Conservation (phyloP, 2,888 invertebrate species). For the Tipula helvola region DNA sequence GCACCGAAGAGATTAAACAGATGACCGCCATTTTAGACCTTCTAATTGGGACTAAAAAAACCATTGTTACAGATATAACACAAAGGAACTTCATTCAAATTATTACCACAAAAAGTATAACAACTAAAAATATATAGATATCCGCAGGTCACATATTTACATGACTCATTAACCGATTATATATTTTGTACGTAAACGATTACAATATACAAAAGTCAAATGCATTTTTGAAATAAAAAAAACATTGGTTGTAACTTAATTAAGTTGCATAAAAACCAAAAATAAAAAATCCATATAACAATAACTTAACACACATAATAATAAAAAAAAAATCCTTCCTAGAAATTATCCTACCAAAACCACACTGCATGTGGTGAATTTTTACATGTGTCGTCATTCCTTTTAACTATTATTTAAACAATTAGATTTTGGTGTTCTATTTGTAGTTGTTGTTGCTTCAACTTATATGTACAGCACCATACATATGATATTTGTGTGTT, state of each 20-base stretch:
- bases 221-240: not conserved
- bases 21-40: no score
- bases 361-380: not conserved
- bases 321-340: not conserved
- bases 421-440: not conserved
- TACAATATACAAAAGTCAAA: not conserved
- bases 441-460: not conserved
- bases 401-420: not conserved
- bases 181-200: not conserved
- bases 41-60: no score
- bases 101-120: not conserved
- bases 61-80: no score
- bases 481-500: not conserved
- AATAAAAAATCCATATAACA: not conserved
- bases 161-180: not conserved
- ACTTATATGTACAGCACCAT: not conserved
- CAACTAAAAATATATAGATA: not conserved
- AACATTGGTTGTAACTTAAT: not conserved
- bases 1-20: no score
- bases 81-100: not conserved
- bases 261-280: conserved; percentile 4
- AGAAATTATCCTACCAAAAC: not conserved
- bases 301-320: not conserved
- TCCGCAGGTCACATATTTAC: not conserved
- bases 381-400: conserved; percentile 4